Evolutionary conservation across 2,888 invertebrate genomes (phyloP), one percentile per base, ranked within the genome.

Genomic region (Colletes collaris): DNA sequence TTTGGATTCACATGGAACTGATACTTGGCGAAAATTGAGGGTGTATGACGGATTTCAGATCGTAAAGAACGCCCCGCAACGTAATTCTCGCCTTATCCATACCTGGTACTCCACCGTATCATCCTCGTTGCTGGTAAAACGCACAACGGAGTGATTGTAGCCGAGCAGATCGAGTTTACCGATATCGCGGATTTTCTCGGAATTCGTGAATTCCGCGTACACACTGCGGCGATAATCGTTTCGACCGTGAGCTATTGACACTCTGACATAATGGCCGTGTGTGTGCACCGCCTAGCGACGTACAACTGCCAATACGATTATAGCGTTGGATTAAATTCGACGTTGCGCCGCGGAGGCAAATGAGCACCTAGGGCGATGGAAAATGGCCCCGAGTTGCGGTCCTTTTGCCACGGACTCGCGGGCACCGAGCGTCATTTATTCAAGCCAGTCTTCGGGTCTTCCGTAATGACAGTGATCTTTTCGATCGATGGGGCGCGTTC

Each of bases 161-260:
- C 11, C 67, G 10, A 40, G 46, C 40, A 13, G 4, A 27, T 4
- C 56, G 35, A 40, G 44, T 59, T 62, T 37, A 37, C 10, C 56
- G n/a, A 55, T 44, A 53, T 46, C 2, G 50, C 50, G 62, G 44
- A 2, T 68, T 76, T 63, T 62, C 58, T 19, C 10, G 52, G 66
- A 71, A 67, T 76, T 68, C 27, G 56, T 55, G 56, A 79, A 75
- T 68, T 60, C 40, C 66, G 46, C 55, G 55, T 40, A 53, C 66
- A 50, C 58, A 37, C 46, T 16, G 35, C 16, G 65, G 49, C 73
- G 69, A 69, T 79, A 75, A 81, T 83, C 76, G 78, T 59, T 68
- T 44, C 65, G 60, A 13, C 73, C 73, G 19, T 50, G 71, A 74
- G 53, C 78, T 81, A 83, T 81, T 74, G 81, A 79, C 74, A 83